Conservation (phyloP, 2,113 vertebrate species). For the Cinclus mexicanus region DNA sequence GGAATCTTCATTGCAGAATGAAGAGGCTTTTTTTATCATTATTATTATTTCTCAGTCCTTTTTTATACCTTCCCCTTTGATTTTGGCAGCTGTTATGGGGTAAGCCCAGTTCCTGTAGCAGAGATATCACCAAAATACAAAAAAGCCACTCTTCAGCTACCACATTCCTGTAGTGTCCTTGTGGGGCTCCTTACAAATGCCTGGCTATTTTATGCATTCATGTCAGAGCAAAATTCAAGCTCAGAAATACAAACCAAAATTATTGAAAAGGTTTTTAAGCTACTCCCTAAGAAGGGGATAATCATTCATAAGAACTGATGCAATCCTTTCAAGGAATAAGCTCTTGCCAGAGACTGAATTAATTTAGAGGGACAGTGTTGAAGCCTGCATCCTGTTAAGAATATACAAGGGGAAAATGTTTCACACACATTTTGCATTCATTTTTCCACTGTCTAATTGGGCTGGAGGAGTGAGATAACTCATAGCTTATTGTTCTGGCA, state of each 20-base stretch:
- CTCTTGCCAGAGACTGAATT: conserved; percentile 64
- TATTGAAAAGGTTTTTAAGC: conserved; percentile 57
- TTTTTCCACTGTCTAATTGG: conserved; percentile 69
- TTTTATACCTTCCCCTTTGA: not conserved
- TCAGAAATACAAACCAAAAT: conserved; percentile 57
- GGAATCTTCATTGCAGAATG: not conserved
- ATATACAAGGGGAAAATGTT: conserved; percentile 28
- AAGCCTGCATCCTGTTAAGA: conserved; percentile 35
- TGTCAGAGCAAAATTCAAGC: conserved; percentile 48
- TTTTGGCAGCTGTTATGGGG: not conserved
- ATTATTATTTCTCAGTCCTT: not conserved
- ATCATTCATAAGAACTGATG: conserved; percentile 61
- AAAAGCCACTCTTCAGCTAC: not conserved
- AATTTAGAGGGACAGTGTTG: conserved; percentile 24
- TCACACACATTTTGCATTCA: conserved; percentile 53
- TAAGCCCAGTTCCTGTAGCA: not conserved
- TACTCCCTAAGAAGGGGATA: conserved; percentile 47
- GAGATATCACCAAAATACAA: not conserved
- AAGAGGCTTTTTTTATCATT: not conserved
- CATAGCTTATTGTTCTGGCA: conserved; percentile 51
- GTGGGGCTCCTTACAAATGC: not conserved
- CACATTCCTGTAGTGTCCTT: not conserved
- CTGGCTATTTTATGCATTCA: not conserved
- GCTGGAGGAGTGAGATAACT: conserved; percentile 65
- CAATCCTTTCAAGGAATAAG: conserved; percentile 63